Conservation (phyloP, 1,140 invertebrate species). For the Dinoponera quadriceps region DNA sequence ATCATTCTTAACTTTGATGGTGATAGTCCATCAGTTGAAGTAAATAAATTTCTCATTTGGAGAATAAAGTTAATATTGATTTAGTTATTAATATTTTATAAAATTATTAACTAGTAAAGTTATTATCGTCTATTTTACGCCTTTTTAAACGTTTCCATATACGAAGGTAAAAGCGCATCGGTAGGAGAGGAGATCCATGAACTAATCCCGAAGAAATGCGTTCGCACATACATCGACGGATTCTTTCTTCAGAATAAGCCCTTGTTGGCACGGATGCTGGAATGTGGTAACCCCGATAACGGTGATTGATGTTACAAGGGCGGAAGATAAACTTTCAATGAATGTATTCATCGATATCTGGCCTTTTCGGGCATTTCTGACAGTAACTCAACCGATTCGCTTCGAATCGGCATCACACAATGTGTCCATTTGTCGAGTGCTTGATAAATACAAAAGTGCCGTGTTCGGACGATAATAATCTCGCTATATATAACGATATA, state of each 20-base stretch:
- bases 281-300: constrained; percentile 40
- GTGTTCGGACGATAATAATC: background rate
- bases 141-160: background rate
- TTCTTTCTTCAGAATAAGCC: constrained; percentile 45
- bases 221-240: background rate
- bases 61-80: too few species aligned
- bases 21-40: too few species aligned
- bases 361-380: constrained; percentile 29
- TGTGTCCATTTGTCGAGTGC: constrained; percentile 1
- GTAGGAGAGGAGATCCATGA: background rate
- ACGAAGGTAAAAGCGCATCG: background rate
- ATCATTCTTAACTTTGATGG: background rate
- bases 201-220: constrained; percentile 46
- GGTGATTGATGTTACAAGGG: background rate
- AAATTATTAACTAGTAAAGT: too few species aligned
- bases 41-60: too few species aligned
- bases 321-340: constrained; percentile 51
- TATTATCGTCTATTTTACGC: background rate
- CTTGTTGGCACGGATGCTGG: constrained; percentile 48
- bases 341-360: constrained; percentile 42
- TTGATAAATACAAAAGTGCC: background rate
- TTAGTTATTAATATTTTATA: too few species aligned
- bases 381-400: constrained; percentile 18
- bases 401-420: background rate
- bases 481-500: too few species aligned